phyloP scores from a whole-genome alignment of 2,113 vertebrate genomes.

The Tylochromis polylepis region DNA sequence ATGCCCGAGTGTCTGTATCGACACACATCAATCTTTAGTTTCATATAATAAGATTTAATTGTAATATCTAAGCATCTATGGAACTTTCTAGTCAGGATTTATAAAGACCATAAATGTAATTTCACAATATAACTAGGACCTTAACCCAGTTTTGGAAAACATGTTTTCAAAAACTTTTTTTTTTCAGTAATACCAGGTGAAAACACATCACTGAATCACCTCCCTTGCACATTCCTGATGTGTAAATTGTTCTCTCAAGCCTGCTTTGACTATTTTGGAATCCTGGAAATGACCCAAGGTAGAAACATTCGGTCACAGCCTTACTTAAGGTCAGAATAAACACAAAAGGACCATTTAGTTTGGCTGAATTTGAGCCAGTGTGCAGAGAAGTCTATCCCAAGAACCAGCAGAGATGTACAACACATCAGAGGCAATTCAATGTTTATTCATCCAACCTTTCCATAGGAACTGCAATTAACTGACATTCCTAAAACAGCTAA shows the following conservation, averaged over 20 bases:
- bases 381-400: neutral
- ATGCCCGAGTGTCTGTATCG: neutral
- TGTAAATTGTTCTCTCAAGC: neutral
- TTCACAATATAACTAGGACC: neutral
- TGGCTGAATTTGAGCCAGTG: neutral
- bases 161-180: neutral
- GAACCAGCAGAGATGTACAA: neutral
- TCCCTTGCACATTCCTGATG: neutral
- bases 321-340: neutral
- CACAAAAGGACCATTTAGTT: slow-evolving; percentile 7
- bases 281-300: neutral
- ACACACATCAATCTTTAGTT: neutral
- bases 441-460: neutral
- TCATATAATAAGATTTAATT: neutral
- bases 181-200: neutral
- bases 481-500: neutral
- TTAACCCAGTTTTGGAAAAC: neutral
- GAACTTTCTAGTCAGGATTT: neutral
- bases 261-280: neutral
- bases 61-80: neutral
- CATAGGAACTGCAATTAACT: neutral
- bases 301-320: slow-evolving; percentile 4
- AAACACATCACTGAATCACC: neutral
- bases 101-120: neutral
- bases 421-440: neutral